phyloP scores from a whole-genome alignment of 2,797 vertebrate species.

The Ficedula albicollis region DNA sequence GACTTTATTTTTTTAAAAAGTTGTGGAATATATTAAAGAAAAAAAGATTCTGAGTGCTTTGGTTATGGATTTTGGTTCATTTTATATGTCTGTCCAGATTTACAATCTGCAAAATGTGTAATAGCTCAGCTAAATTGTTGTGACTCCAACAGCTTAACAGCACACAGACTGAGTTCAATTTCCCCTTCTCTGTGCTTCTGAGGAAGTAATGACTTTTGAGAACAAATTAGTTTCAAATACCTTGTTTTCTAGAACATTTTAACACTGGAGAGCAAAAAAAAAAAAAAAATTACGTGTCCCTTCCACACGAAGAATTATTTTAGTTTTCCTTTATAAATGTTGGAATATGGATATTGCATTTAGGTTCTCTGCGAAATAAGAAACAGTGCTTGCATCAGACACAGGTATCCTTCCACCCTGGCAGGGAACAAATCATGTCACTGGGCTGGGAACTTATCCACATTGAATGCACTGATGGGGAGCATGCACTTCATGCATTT shows the following conservation, averaged over 20 bases:
- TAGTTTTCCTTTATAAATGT: background rate
- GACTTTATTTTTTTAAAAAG: background rate
- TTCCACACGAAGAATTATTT: background rate
- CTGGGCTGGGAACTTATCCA: background rate
- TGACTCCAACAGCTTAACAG: background rate
- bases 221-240: background rate
- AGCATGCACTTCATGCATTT: conserved; percentile 61
- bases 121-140: background rate
- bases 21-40: background rate
- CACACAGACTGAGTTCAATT: background rate
- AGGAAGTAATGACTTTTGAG: background rate
- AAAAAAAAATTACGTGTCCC: background rate
- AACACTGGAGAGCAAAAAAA: background rate
- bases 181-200: background rate
- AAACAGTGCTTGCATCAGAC: background rate
- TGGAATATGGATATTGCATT: background rate
- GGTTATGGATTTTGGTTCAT: background rate
- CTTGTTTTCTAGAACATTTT: background rate
- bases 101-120: background rate
- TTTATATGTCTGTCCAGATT: background rate
- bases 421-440: background rate
- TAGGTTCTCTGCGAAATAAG: background rate
- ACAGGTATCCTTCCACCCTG: background rate
- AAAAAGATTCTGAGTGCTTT: background rate
- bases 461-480: background rate